A percentile compares a stretch with the other conserved stretches of the same genome.
phyloP scores from a whole-genome alignment of 1,140 invertebrate species.

The Theocolax elegans region DNA sequence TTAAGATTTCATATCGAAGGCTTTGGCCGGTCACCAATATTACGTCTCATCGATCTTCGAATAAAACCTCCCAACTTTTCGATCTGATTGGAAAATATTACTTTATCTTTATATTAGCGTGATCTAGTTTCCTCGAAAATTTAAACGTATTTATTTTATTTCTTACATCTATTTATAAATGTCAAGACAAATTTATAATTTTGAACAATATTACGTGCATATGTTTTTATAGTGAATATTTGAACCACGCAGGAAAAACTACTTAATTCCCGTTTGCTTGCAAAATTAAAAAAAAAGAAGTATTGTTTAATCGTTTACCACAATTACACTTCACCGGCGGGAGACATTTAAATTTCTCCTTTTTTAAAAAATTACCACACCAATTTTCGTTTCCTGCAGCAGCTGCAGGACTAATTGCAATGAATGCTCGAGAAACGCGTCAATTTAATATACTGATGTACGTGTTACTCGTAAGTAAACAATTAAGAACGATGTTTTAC shows the following conservation, averaged over 20 bases:
- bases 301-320: not conserved
- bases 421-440: not conserved
- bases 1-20: conserved; percentile 52
- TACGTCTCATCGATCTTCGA: conserved; percentile 28
- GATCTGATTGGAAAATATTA: conserved; percentile 16
- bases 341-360: conserved; percentile 18
- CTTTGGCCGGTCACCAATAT: conserved; percentile 49
- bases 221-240: too few relatives aligned
- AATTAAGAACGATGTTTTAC: not conserved
- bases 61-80: not conserved
- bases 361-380: not conserved
- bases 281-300: too few relatives aligned
- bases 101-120: not conserved
- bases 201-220: too few relatives aligned
- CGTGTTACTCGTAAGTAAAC: too few relatives aligned
- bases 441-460: too few relatives aligned
- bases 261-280: too few relatives aligned
- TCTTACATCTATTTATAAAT: too few relatives aligned
- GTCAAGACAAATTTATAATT: too few relatives aligned
- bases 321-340: not conserved
- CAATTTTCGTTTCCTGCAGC: not conserved
- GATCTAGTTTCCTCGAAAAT: not conserved
- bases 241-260: too few relatives aligned
- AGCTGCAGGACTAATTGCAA: not conserved
- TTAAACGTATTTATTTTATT: too few relatives aligned